A percentile compares a stretch with the other conserved stretches of the same genome.
These are phyloP conservation scores for Strigamia transsilvanica DNA, from an alignment of 2,888 invertebrate genomes.

Conservation along the genomic window DNA sequence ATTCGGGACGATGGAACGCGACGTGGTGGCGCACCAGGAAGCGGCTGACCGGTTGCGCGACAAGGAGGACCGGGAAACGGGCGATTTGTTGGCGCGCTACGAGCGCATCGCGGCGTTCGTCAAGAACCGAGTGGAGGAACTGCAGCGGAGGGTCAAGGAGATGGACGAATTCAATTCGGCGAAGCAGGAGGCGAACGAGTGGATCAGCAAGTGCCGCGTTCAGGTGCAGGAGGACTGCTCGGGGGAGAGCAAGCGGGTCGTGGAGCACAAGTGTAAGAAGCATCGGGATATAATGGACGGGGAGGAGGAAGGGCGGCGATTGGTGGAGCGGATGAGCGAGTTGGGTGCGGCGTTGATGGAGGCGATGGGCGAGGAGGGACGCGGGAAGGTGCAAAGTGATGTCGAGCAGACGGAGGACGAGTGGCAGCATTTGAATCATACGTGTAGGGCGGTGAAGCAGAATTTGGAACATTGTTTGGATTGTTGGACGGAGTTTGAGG, in stretches of 20 bases:
- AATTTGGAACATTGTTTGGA: constrained; percentile 77
- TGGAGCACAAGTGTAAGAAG: constrained; percentile 77
- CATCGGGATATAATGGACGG: constrained; percentile 75
- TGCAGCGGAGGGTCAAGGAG: constrained; percentile 83
- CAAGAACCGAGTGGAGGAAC: constrained; percentile 57
- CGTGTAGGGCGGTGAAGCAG: constrained; percentile 79
- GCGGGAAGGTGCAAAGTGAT: constrained; percentile 81
- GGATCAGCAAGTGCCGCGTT: constrained; percentile 81
- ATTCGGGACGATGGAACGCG: constrained; percentile 80
- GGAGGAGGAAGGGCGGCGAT: constrained; percentile 75
- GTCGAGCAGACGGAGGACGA: constrained; percentile 80
- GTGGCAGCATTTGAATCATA: constrained; percentile 81
- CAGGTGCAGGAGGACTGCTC: constrained; percentile 87
- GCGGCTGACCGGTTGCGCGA: constrained; percentile 78
- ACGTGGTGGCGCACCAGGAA: constrained; percentile 81
- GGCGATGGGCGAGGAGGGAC: constrained; percentile 61
- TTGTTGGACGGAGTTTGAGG: constrained; percentile 82
- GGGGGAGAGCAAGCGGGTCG: constrained; percentile 75
- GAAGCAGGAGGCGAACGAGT: constrained; percentile 82
- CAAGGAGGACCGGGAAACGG: constrained; percentile 69
- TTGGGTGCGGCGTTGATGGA: constrained; percentile 74
- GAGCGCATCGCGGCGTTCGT: constrained; percentile 51
- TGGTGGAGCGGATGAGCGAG: constrained; percentile 77
- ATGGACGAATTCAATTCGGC: constrained; percentile 88
- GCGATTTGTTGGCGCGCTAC: constrained; percentile 49